Percentiles rank a stretch among this genome's conserved stretches.
Conservation (phyloP, 2,113 vertebrate species). For the Chionomys nivalis region DNA sequence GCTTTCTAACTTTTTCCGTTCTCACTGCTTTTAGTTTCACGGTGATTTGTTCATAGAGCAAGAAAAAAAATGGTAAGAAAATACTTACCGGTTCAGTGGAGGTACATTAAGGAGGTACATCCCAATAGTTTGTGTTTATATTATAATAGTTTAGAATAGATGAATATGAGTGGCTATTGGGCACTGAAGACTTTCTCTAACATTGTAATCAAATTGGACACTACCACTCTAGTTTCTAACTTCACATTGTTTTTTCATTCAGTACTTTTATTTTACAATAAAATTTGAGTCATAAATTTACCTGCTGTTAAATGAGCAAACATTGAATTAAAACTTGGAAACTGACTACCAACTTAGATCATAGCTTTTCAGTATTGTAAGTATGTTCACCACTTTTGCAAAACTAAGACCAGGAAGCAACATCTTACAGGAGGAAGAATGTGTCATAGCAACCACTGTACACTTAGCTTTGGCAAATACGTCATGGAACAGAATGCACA, state of each 20-base stretch:
- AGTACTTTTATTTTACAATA: neutral
- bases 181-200: neutral
- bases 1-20: conserved; percentile 2
- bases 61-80: neutral
- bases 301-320: neutral
- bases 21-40: neutral
- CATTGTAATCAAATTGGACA: conserved; percentile 13
- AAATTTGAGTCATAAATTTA: neutral
- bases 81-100: neutral
- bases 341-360: neutral
- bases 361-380: neutral
- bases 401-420: neutral
- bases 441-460: neutral
- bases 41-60: conserved; percentile 26
- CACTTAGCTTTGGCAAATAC: neutral
- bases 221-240: conserved; percentile 11
- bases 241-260: conserved; percentile 56
- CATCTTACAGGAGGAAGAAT: neutral
- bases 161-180: neutral
- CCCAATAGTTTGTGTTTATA: conserved; percentile 13
- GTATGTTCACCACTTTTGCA: neutral
- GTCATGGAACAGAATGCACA: conserved; percentile 31
- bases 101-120: conserved; percentile 28
- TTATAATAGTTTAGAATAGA: conserved; percentile 41
- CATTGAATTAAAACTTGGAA: neutral